Conservation (phyloP, 1,140 invertebrate genomes). For the Zaprionus capensis region DNA sequence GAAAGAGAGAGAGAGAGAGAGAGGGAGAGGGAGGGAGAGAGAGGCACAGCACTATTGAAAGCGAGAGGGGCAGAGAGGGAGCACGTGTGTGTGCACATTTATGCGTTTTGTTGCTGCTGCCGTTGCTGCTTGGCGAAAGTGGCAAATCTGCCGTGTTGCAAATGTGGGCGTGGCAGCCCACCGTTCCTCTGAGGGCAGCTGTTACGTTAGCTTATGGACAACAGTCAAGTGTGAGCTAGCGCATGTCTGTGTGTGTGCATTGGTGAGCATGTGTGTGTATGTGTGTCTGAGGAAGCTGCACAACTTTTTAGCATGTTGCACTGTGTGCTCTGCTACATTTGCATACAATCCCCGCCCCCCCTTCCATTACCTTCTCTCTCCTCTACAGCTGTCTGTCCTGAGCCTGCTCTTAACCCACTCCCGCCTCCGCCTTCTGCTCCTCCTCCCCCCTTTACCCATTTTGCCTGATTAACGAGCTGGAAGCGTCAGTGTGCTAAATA, state of each 20-base stretch:
- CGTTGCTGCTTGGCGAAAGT: constrained; percentile 37
- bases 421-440: neutral
- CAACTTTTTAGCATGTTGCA: constrained; percentile 48
- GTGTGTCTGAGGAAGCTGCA: constrained; percentile 2
- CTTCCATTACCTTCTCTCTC: neutral
- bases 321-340: constrained; percentile 51
- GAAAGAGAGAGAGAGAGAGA: constrained; percentile 5
- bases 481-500: constrained; percentile 24
- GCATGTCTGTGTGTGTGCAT: constrained; percentile 13
- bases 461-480: constrained; percentile 35
- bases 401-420: neutral
- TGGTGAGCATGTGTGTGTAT: constrained; percentile 1
- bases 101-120: constrained; percentile 69
- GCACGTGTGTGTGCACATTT: constrained; percentile 57
- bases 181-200: neutral
- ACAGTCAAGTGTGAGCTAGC: neutral
- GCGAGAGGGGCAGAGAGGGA: neutral
- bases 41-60: neutral
- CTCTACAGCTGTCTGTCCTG: neutral
- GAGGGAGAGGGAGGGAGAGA: neutral
- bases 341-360: neutral
- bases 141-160: constrained; percentile 60
- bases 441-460: neutral
- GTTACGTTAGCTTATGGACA: constrained; percentile 28
- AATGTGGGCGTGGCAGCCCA: constrained; percentile 28